Evolutionary conservation across 2,113 vertebrate genomes (phyloP).

Genomic region (Bungarus multicinctus): DNA sequence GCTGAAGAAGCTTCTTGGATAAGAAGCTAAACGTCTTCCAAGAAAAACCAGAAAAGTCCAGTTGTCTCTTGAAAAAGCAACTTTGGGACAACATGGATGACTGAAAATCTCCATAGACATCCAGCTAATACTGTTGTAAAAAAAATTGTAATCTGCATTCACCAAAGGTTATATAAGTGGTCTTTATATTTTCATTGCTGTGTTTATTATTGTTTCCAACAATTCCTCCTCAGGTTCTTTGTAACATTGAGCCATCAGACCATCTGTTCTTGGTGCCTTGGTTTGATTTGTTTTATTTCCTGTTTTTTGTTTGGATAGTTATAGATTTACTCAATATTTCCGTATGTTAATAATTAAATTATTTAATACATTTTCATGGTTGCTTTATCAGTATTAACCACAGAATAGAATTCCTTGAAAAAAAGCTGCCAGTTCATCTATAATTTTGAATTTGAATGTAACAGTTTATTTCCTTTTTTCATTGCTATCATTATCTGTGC

Average conservation of each 20-base stretch:
- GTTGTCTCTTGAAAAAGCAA: too few species aligned
- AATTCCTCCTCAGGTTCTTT: not conserved
- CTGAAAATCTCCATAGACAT: not conserved
- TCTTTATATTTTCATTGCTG: not conserved
- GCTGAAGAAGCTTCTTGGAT: too few species aligned
- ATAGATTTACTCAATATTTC: not conserved
- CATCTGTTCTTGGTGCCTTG: not conserved
- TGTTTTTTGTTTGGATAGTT: not conserved
- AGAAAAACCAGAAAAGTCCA: too few species aligned
- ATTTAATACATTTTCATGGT: not conserved
- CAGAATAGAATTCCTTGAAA: not conserved
- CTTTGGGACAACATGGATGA: too few species aligned
- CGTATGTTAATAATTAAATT: not conserved
- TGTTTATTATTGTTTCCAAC: not conserved
- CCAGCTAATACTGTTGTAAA: not conserved
- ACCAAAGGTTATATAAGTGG: not conserved
- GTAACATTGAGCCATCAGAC: not conserved
- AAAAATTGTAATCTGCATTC: not conserved
- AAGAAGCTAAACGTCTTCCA: too few species aligned
- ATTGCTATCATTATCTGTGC: not conserved
- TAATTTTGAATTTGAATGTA: not conserved
- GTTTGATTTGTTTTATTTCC: not conserved
- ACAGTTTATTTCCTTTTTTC: not conserved
- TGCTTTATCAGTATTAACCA: not conserved
- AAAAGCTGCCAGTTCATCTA: not conserved